Evolutionary conservation across 1,140 invertebrate genomes (phyloP).

Genomic region (Heliconius nattereri): DNA sequence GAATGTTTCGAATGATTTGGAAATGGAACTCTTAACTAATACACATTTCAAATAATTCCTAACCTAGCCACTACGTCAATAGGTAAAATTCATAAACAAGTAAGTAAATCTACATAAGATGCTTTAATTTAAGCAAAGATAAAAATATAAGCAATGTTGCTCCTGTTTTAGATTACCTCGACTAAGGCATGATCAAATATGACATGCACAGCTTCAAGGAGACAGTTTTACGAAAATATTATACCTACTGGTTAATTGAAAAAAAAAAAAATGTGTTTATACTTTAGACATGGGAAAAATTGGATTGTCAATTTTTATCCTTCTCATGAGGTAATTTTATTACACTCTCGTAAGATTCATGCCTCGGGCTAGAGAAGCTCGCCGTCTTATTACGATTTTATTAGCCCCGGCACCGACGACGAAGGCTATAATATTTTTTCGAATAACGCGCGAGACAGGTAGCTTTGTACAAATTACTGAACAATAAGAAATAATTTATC

Average conservation of each 20-base stretch:
- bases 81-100: too few species aligned
- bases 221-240: constrained; percentile 9
- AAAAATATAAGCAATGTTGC: too few species aligned
- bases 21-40: too few species aligned
- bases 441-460: constrained; percentile 65
- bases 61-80: too few species aligned
- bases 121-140: too few species aligned
- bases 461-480: constrained; percentile 61
- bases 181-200: background rate
- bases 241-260: constrained; percentile 24
- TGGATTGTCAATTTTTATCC: constrained; percentile 70
- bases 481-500: background rate
- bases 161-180: too few species aligned
- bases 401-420: constrained; percentile 58
- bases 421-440: constrained; percentile 70
- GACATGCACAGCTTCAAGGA: background rate
- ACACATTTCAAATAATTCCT: too few species aligned
- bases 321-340: constrained; percentile 74
- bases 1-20: too few species aligned
- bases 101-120: too few species aligned
- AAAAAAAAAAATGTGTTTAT: constrained; percentile 20
- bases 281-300: constrained; percentile 47
- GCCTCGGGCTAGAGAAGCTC: constrained; percentile 54
- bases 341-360: constrained; percentile 65
- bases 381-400: constrained; percentile 74